Base-by-base conservation (phyloP, 2,113 vertebrate genomes). In the Semicossyphus pulcher region DNA sequence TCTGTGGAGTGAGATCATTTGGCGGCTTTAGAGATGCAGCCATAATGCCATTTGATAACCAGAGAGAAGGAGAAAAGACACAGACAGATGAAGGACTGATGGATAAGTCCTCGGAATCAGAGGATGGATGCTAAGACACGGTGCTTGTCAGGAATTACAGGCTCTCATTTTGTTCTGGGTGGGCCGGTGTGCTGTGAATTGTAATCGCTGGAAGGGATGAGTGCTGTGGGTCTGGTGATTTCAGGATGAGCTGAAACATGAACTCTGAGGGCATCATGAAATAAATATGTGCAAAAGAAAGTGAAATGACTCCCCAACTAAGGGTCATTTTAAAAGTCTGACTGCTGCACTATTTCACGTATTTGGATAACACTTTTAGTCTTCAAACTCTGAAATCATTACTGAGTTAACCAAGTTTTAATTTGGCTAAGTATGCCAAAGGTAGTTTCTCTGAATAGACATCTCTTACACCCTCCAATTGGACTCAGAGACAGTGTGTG, bases 71-170 rank as follows among this genome's bases (percentile, higher is more conserved):
- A 36, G 51, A 28, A 60, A 37, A 57, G 56, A 47, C 61, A 65
- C 0, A 9, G 45, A 42, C 49, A 53, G 61, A 67, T 73, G 67
- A 81, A 58, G 44, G 81, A 71, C 45, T 79, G 73, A 86, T 62
- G 15, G 57, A 48, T 72, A 63, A 73, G 61, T 76, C 63, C 60
- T 64, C 12, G 51, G 48, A 72, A 72, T 79, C 71, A 67, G 62
- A 56, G 56, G 32, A 51, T 28, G 15, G 32, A 39, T 56, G 42
- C 16, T 76, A 69, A 76, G 58, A 71, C 57, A 45, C 5, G 7
- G 45, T n/a, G n/a, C 75, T 84, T 42, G 53, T 79, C 44, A 66
- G 76, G 65, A 83, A 78, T 81, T 76, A 75, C 25, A 31, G 57
- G 41, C 60, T 80, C 70, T 76, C 31, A 41, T 72, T 68, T 72